Evolutionary conservation across 2,113 vertebrate species (phyloP).

Genomic region (Dolichallabes microphthalmus): DNA sequence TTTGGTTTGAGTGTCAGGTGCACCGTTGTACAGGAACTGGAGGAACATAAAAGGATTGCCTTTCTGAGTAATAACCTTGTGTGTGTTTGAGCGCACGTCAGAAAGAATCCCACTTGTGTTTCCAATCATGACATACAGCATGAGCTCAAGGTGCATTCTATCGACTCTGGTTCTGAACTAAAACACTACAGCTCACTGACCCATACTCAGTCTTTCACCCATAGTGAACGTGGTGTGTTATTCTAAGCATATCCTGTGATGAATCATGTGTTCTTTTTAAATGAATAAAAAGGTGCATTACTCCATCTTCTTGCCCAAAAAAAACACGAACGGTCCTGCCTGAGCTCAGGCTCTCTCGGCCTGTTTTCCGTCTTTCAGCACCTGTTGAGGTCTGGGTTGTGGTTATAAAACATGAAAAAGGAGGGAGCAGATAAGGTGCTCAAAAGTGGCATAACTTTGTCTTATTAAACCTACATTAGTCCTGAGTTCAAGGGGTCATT

Average conservation of each 20-base stretch:
- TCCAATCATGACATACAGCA: background rate
- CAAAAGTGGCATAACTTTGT: background rate
- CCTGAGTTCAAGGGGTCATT: background rate
- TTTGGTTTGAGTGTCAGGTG: constrained; percentile 54
- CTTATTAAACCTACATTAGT: background rate
- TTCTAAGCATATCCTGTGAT: background rate
- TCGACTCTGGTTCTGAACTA: background rate
- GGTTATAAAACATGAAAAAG: background rate
- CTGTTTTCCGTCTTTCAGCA: constrained; percentile 9
- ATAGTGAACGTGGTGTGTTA: background rate
- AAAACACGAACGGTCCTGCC: background rate
- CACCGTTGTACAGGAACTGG: constrained; percentile 46
- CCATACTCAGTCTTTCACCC: background rate
- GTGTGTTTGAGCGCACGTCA: background rate
- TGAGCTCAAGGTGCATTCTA: too few species aligned
- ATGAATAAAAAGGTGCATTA: background rate
- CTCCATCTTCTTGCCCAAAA: background rate
- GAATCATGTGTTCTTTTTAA: background rate
- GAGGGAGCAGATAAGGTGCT: background rate
- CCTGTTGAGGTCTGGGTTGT: background rate
- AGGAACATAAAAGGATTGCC: constrained; percentile 48
- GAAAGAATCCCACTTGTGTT: background rate
- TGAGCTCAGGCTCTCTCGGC: background rate
- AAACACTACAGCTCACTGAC: background rate
- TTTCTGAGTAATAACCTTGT: constrained; percentile 19